Evolutionary conservation across 2,888 invertebrate species (phyloP).

Genomic region (Odontomyia ornata): DNA sequence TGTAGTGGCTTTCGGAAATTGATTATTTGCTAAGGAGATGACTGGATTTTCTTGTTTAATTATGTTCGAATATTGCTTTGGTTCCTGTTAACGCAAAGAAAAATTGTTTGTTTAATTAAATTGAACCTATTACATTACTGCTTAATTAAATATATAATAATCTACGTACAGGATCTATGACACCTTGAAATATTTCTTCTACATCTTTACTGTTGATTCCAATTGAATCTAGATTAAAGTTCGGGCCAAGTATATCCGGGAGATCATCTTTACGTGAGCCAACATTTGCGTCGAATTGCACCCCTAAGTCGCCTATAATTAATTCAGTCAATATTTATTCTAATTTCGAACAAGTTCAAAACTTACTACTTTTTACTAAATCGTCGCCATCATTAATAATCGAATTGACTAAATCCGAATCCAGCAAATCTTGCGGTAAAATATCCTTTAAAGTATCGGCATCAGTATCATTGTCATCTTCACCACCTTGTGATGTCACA

Average conservation of each 20-base stretch:
- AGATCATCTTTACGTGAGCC: slow-evolving; percentile 71
- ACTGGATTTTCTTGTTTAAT: slow-evolving; percentile 36
- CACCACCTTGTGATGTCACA: neutral
- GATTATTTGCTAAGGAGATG: slow-evolving; percentile 36
- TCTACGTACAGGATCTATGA: slow-evolving; percentile 60
- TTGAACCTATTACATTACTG: neutral
- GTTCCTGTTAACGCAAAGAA: slow-evolving; percentile 19
- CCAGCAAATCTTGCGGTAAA: slow-evolving; percentile 71
- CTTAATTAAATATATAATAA: neutral
- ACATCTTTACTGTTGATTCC: slow-evolving; percentile 90
- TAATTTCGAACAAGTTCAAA: neutral
- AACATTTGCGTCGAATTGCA: slow-evolving; percentile 61
- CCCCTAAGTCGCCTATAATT: slow-evolving; percentile 23
- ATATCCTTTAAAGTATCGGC: slow-evolving; percentile 74
- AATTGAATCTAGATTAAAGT: slow-evolving; percentile 80
- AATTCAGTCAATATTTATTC: neutral
- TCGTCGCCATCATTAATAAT: slow-evolving; percentile 73
- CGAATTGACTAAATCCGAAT: slow-evolving; percentile 73
- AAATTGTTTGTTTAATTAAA: no score
- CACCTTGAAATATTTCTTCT: slow-evolving; percentile 91
- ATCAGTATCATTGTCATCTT: slow-evolving; percentile 66
- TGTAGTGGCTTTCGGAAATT: slow-evolving; percentile 16
- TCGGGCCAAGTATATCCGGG: slow-evolving; percentile 73
- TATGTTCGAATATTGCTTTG: slow-evolving; percentile 37
- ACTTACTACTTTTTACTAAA: slow-evolving; percentile 46